Conservation (phyloP, 2,113 vertebrate genomes). For the Taurulus bubalis region DNA sequence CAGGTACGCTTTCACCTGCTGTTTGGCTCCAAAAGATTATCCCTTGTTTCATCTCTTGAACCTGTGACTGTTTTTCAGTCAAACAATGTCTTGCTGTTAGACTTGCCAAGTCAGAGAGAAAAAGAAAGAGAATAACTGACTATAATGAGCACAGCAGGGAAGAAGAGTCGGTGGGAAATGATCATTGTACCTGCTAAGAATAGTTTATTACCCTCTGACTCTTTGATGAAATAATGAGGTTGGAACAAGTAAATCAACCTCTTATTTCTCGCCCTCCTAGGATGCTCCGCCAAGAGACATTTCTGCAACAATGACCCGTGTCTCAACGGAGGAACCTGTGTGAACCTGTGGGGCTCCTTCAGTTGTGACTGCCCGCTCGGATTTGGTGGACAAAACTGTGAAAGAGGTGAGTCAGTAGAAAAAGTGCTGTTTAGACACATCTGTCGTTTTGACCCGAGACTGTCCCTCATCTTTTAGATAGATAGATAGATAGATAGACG, state of each 20-base stretch:
- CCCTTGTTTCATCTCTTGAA: not conserved
- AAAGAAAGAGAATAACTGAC: constrained; percentile 31
- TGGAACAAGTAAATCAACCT: constrained; percentile 4
- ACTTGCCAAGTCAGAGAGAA: constrained; percentile 21
- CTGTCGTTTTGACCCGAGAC: not conserved
- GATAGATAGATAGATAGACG: too few species aligned
- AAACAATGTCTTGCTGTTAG: constrained; percentile 5
- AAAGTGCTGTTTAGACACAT: not conserved
- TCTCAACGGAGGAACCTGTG: constrained; percentile 91
- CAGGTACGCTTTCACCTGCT: constrained; percentile 80
- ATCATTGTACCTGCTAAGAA: constrained; percentile 63
- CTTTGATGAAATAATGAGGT: constrained; percentile 61
- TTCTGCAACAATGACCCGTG: constrained; percentile 90
- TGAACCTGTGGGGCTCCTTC: constrained; percentile 91
- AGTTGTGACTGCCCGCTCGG: constrained; percentile 91
- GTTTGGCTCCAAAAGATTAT: not conserved
- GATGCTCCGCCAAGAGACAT: constrained; percentile 91
- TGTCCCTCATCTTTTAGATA: not conserved
- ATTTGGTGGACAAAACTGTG: constrained; percentile 91
- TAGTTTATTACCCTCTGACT: constrained; percentile 52
- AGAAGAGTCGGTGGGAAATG: constrained; percentile 42
- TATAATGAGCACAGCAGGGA: constrained; percentile 58
- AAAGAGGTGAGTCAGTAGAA: constrained; percentile 83
- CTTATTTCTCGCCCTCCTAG: constrained; percentile 67
- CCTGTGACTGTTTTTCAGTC: constrained; percentile 1